Percentiles rank a stretch among this genome's conserved stretches.
Evolutionary conservation across 2,797 vertebrate species (phyloP).

Genomic region (Potorous gilbertii): DNA sequence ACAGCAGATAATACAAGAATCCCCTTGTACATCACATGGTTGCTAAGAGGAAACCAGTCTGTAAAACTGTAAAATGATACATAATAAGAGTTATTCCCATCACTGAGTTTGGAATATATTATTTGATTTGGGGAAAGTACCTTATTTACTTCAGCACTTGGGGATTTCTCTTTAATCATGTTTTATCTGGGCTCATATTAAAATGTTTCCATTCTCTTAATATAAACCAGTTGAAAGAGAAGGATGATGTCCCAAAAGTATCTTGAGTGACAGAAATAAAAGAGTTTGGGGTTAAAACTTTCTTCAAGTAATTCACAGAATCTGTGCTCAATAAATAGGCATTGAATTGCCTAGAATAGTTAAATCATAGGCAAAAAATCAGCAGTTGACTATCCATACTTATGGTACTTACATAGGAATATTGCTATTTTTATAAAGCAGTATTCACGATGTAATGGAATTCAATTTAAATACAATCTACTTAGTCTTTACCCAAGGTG

Average conservation of each 20-base stretch:
- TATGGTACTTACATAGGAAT: conserved; percentile 10
- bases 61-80: background rate
- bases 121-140: conserved; percentile 31
- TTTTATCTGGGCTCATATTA: conserved; percentile 20
- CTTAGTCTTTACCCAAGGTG: conserved; percentile 26
- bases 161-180: background rate
- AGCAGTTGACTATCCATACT: background rate
- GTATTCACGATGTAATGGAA: conserved; percentile 1
- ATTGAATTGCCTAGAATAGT: conserved; percentile 2
- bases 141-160: background rate
- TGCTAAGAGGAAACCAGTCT: background rate
- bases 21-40: background rate
- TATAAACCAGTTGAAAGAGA: background rate
- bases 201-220: conserved; percentile 35
- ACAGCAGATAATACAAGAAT: conserved; percentile 35
- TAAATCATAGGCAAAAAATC: background rate
- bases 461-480: conserved; percentile 16
- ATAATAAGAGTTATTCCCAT: background rate
- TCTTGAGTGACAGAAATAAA: background rate
- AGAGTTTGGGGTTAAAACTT: conserved; percentile 34
- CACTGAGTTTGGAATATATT: conserved; percentile 49
- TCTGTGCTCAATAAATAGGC: background rate
- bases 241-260: conserved; percentile 12
- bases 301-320: conserved; percentile 21
- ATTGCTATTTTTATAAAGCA: conserved; percentile 41